Conservation (phyloP, 1,140 invertebrate genomes). For the Mamestra configurata region DNA sequence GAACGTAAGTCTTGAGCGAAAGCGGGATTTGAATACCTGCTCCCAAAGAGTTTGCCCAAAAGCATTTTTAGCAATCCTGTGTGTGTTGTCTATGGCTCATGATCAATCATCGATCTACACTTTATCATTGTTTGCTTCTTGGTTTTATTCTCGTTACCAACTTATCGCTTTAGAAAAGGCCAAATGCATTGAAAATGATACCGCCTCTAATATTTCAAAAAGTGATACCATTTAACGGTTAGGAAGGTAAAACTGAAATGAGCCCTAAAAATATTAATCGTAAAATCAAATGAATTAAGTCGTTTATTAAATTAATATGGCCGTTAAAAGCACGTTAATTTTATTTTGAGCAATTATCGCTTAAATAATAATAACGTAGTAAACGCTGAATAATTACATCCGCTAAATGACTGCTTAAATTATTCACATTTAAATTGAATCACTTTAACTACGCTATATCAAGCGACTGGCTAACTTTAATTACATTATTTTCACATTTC, state of each 20-base stretch:
- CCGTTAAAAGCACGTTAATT: not conserved
- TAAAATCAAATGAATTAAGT: not conserved
- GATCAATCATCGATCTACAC: too few species aligned
- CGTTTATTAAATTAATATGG: not conserved
- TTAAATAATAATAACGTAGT: not conserved
- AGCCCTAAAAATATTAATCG: not conserved
- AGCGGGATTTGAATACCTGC: not conserved
- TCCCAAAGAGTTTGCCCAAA: too few species aligned
- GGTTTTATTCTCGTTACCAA: too few species aligned
- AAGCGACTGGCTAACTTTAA: constrained; percentile 2
- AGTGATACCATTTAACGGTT: not conserved
- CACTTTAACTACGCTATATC: not conserved
- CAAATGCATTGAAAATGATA: too few species aligned
- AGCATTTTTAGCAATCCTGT: too few species aligned
- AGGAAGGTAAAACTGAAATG: not conserved
- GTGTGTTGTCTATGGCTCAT: too few species aligned
- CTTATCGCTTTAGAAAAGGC: too few species aligned
- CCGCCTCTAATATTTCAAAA: too few species aligned
- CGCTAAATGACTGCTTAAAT: not conserved
- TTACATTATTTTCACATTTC: not conserved
- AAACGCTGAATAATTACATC: constrained; percentile 4
- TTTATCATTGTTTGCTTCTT: too few species aligned
- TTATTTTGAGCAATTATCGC: not conserved
- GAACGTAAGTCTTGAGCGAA: not conserved
- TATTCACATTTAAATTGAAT: not conserved